Evolutionary conservation across 2,797 vertebrate species (phyloP).

Genomic region (Thamnophis elegans): DNA sequence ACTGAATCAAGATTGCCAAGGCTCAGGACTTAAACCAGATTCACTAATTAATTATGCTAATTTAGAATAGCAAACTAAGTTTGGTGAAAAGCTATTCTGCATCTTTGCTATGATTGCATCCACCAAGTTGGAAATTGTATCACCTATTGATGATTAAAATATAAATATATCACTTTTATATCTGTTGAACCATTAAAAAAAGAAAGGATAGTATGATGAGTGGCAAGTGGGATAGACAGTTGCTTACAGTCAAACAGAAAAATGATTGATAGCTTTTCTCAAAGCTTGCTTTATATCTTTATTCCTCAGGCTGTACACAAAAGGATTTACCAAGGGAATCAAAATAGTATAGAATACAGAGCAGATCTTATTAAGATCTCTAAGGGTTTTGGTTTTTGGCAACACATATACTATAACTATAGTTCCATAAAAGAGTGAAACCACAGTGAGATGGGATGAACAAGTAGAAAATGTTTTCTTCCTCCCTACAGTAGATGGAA

Average conservation of each 20-base stretch:
- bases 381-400: slow-evolving; percentile 1
- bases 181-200: neutral
- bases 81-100: neutral
- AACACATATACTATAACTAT: slow-evolving; percentile 8
- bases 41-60: neutral
- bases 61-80: neutral
- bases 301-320: slow-evolving; percentile 13
- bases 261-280: neutral
- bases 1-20: neutral
- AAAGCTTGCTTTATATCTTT: slow-evolving; percentile 10
- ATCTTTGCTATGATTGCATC: neutral
- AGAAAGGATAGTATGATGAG: neutral
- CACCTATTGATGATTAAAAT: neutral
- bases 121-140: neutral
- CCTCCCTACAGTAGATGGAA: neutral
- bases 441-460: slow-evolving; percentile 14
- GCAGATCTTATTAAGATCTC: neutral
- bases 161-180: neutral
- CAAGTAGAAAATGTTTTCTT: slow-evolving; percentile 18
- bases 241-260: neutral
- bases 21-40: neutral
- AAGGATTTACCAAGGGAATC: slow-evolving; percentile 10
- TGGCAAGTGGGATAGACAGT: neutral
- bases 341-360: slow-evolving; percentile 11
- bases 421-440: slow-evolving; percentile 13